Evolutionary conservation across 2,888 invertebrate species (phyloP), one percentile per base, ranked within the genome.

Genomic region (Pecten maximus): DNA sequence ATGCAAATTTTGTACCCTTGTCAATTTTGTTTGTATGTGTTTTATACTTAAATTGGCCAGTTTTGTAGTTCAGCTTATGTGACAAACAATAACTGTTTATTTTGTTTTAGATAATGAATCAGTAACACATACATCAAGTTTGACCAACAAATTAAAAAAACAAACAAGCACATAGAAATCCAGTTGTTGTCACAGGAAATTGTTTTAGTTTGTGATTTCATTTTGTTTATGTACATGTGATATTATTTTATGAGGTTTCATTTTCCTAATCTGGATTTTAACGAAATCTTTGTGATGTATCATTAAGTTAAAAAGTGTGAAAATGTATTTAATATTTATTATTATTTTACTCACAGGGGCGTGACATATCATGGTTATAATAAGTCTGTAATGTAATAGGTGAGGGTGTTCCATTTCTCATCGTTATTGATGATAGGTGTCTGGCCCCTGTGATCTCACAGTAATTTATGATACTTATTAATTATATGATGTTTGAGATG

Each of bases 161-260:
- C 60, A 60, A 60, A 60, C 60, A 74, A 35, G 28, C 35, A 74
- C 74, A 74, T 74, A 35, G 74, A 74, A 74, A 74, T 74, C 74
- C 28, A 74, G 35, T 28, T 74, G 10, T 74, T 23, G 74, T 35
- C 10, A 28, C 74, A 10, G 35, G 35, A 74, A 35, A 28, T 74
- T 12, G 8, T 6, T 74, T 54, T 74, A 74, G 28, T 74, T 74
- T 28, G 28, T 74, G 28, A 12, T 35, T 74, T 28, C 10, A 3
- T 74, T 74, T 35, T 74, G 28, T 74, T 74, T 23, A 74, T 35
- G 10, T 35, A 35, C 15, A 10, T 74, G 74, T 74, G 74, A 74
- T 74, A 74, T 74, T 74, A 35, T 74, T 60, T 60, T 60, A 60
- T 6, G 0, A 60, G 60, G 60, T 60, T 60, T 60, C 60, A n/a